Evolutionary conservation across 2,113 vertebrate species (phyloP).

Genomic region (Paramormyrops kingsleyae): DNA sequence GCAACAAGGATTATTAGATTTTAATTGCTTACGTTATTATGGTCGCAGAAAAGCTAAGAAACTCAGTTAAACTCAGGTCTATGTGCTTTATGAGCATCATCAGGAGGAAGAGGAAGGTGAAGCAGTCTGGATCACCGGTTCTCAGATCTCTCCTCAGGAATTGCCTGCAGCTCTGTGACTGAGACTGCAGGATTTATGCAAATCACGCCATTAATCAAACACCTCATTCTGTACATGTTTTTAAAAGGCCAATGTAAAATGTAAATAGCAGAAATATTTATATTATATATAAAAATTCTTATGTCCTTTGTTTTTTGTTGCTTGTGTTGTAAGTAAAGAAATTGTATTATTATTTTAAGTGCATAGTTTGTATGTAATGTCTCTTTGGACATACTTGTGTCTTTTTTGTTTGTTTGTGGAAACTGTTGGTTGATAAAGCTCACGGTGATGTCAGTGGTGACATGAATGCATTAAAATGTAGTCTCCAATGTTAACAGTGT

Average conservation of each 20-base stretch:
- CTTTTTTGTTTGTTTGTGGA: background rate
- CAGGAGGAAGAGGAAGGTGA: background rate
- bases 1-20: background rate
- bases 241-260: background rate
- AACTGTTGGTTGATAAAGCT: background rate
- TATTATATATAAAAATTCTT: slow-evolving; percentile 11
- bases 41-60: background rate
- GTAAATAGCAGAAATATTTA: slow-evolving; percentile 13
- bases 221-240: background rate
- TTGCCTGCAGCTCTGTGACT: background rate
- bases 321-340: background rate
- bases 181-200: background rate
- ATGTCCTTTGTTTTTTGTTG: background rate
- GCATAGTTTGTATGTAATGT: background rate
- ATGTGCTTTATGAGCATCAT: background rate
- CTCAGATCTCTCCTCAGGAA: background rate
- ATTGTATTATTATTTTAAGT: background rate
- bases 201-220: background rate
- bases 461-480: background rate
- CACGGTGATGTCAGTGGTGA: background rate
- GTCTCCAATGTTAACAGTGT: background rate
- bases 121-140: background rate
- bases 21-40: background rate
- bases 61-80: background rate
- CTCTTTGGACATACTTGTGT: background rate